Evolutionary conservation across 1,140 invertebrate genomes (phyloP), one percentile per base, ranked within the genome.

Genomic region (Leptinotarsa defecta): DNA sequence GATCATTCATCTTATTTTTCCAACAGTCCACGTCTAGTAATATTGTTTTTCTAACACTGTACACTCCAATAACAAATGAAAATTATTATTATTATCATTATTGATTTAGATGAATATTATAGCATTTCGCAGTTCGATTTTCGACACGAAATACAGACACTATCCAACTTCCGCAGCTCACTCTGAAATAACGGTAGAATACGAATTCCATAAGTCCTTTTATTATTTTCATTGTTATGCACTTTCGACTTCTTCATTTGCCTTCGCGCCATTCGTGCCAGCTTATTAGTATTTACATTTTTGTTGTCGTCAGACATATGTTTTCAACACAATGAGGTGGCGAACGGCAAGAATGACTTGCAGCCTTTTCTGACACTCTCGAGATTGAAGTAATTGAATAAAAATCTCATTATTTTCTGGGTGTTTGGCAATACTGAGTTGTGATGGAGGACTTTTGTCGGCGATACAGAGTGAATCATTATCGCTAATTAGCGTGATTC

Each of bases 251-350:
- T 57, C 52, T 17, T 57, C 52, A 15, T 57, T 57, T 19, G 52
- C n/a, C 4, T 15, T 57, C 15, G 52, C 52, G n/a, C 52, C 52
- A 57, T 57, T 57, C 52, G 52, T 57, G 52, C 13, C 52, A 57
- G 52, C 52, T 57, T 57, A 57, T 57, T 57, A 57, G 52, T 57
- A 57, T 57, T 57, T 57, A 57, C 52, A 57, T 57, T 57, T 57
- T 15, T 19, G n/a, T 57, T 57, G 52, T 57, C 52, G n/a, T 57
- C 52, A 57, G 15, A 57, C 52, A 15, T 57, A 19, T 57, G 52
- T 57, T 57, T 19, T 19, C 52, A 15, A 57, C 52, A 57, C 52
- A 57, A 57, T 17, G 52, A 57, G 52, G 15, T 17, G 52, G 52
- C n/a, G 52, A 57, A 57, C n/a, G 52, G 52, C n/a, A 17, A 57